These are phyloP conservation scores for Drosophila lini DNA, from an alignment of 1,140 invertebrate genomes.

Conservation along the genomic window DNA sequence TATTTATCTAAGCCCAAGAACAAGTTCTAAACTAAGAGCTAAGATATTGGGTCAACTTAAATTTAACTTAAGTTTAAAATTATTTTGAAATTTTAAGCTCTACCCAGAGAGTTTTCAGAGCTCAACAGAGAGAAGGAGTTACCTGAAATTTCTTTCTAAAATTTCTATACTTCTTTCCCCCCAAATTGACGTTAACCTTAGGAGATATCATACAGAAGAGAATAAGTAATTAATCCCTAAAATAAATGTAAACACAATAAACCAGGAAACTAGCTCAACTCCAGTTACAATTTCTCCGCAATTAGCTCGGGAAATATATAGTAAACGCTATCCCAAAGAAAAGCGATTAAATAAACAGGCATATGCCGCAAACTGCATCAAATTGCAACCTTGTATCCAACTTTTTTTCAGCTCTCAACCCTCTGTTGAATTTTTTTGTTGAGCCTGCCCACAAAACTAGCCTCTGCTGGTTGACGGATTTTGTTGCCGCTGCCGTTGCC, in stretches of 20 bases:
- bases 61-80: too few relatives aligned
- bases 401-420: conserved; percentile 2
- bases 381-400: not conserved
- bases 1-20: too few relatives aligned
- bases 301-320: not conserved
- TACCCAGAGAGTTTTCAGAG: too few relatives aligned
- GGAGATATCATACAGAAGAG: too few relatives aligned
- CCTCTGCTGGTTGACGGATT: not conserved
- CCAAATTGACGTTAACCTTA: too few relatives aligned
- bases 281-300: not conserved
- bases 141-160: too few relatives aligned
- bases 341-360: conserved; percentile 7
- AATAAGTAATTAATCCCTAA: too few relatives aligned
- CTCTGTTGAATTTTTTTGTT: not conserved
- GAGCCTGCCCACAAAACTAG: not conserved
- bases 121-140: too few relatives aligned
- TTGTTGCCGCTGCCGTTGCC: conserved; percentile 31
- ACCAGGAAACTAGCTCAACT: not conserved
- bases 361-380: conserved; percentile 14
- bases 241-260: not conserved
- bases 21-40: too few relatives aligned
- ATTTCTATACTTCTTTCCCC: too few relatives aligned
- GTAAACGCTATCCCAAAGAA: not conserved
- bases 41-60: too few relatives aligned
- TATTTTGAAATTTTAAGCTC: too few relatives aligned